phyloP scores from a whole-genome alignment of 2,113 vertebrate species.

The Barbus barbus region DNA sequence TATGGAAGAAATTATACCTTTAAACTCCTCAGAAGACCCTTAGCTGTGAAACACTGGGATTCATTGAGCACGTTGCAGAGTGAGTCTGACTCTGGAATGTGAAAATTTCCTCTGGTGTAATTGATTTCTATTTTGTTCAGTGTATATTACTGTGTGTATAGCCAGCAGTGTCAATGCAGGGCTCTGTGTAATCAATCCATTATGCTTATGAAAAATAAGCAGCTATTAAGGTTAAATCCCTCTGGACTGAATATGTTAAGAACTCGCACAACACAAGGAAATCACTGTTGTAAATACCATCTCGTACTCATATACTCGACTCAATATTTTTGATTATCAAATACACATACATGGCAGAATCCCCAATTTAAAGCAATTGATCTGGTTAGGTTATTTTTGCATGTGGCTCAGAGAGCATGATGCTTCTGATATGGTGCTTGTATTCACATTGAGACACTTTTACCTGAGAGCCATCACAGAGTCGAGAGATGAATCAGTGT shows the following conservation, averaged over 20 bases:
- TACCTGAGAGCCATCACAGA: conserved; percentile 5
- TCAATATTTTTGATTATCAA: background rate
- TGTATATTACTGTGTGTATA: conserved; percentile 29
- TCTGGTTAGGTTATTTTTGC: too few species aligned
- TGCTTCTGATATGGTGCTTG: background rate
- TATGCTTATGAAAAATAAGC: conserved; percentile 28
- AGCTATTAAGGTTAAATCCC: conserved; percentile 10
- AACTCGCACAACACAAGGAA: background rate
- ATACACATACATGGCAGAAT: background rate
- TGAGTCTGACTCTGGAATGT: conserved; percentile 2
- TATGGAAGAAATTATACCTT: background rate
- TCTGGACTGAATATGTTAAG: background rate
- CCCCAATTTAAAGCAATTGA: background rate
- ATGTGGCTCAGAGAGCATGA: background rate
- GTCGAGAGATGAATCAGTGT: background rate
- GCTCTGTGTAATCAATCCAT: conserved; percentile 12
- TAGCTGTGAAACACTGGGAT: background rate
- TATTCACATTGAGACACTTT: background rate
- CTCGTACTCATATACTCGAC: background rate
- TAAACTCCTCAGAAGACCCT: background rate
- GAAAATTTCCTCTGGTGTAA: conserved; percentile 1
- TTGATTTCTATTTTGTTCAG: conserved; percentile 8
- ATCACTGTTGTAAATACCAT: background rate
- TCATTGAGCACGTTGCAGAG: background rate
- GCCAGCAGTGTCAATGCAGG: conserved; percentile 7